Evolutionary conservation across 2,888 invertebrate species (phyloP).

Genomic region (Caenorhabditis sp.): DNA sequence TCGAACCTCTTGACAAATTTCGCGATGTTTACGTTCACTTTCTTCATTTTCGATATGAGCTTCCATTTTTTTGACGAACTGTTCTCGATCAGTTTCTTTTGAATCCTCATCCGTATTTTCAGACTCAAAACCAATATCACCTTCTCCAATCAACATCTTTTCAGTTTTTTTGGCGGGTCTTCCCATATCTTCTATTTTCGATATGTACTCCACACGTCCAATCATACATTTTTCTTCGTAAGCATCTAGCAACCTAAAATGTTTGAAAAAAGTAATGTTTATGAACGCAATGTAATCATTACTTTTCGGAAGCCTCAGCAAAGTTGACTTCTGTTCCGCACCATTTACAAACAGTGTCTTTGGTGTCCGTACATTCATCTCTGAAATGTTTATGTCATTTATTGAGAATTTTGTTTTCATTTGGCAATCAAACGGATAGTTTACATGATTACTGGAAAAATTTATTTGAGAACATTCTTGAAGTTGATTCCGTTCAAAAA

Average conservation of each 20-base stretch:
- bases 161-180: background rate
- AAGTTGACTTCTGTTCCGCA: slow-evolving; percentile 53
- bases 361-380: slow-evolving; percentile 50
- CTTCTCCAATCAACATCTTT: too few relatives aligned
- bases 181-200: background rate
- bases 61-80: background rate
- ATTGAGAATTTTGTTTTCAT: background rate
- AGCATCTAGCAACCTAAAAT: background rate
- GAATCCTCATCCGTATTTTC: background rate
- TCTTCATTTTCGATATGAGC: background rate
- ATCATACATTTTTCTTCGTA: background rate
- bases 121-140: too few relatives aligned
- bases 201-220: background rate
- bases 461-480: too few relatives aligned
- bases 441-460: too few relatives aligned
- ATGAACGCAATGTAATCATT: background rate
- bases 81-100: background rate
- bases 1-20: background rate
- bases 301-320: background rate
- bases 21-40: background rate
- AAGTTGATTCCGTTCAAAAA: too few relatives aligned
- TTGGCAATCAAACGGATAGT: background rate
- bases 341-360: slow-evolving; percentile 74
- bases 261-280: too few relatives aligned
- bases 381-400: slow-evolving; percentile 26